These are phyloP conservation scores for Tragelaphus strepsiceros DNA, from an alignment of 2,113 vertebrate genomes.

Conservation along the genomic window DNA sequence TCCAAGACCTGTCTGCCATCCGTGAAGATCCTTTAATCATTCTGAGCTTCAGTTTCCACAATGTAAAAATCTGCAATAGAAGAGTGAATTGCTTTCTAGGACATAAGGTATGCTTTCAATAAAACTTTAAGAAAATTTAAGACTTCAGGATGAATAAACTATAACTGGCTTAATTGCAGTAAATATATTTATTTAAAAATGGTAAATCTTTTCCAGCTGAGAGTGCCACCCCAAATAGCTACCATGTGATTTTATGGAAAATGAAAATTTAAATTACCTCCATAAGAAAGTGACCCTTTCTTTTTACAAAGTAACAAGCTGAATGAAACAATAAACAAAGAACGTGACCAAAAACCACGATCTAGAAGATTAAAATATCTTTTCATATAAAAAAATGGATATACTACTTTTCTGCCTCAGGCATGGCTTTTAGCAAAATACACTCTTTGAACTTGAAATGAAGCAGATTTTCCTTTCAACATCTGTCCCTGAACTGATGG, in stretches of 20 bases:
- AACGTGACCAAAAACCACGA: background rate
- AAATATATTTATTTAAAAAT: conserved; percentile 40
- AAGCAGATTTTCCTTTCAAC: conserved; percentile 20
- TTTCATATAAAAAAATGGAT: background rate
- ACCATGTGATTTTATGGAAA: conserved; percentile 37
- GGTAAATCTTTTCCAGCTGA: conserved; percentile 33
- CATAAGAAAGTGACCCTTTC: conserved; percentile 10
- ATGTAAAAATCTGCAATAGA: background rate
- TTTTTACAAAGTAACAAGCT: background rate
- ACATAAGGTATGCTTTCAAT: background rate
- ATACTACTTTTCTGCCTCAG: background rate
- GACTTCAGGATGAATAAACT: background rate
- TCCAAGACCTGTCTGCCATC: background rate
- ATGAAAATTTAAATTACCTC: conserved; percentile 42
- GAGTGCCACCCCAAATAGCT: background rate
- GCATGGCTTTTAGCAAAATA: conserved; percentile 15
- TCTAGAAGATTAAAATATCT: background rate
- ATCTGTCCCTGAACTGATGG: conserved; percentile 16
- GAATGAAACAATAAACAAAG: background rate
- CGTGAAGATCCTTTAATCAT: background rate
- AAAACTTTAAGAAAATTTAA: background rate
- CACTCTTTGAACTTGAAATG: background rate
- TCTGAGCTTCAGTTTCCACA: background rate
- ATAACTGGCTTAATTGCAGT: background rate
- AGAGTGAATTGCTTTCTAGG: background rate